These are phyloP conservation scores for Nyctibius grandis DNA, from an alignment of 2,797 vertebrate species.

Conservation along the genomic window DNA sequence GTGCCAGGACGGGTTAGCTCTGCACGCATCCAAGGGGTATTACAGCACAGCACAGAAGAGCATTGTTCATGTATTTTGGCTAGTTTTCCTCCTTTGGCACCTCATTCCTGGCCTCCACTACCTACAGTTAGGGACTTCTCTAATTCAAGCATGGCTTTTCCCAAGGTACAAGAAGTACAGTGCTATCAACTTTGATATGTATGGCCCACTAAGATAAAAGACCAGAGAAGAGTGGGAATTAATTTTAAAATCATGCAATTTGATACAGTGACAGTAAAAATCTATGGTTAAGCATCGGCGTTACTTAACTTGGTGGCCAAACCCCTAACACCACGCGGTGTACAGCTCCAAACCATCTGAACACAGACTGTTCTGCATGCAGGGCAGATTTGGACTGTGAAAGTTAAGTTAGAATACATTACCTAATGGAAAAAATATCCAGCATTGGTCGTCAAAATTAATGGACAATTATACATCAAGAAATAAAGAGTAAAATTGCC, in stretches of 20 bases:
- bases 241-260: neutral
- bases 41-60: neutral
- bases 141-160: neutral
- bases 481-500: neutral
- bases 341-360: neutral
- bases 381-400: neutral
- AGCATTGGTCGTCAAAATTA: neutral
- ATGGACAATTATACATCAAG: neutral
- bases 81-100: neutral
- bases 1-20: rapidly evolving
- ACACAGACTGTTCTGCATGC: neutral
- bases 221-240: neutral
- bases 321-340: neutral
- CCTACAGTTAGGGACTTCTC: neutral
- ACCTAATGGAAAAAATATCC: neutral
- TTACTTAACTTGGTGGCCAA: neutral
- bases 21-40: rapidly evolving
- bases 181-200: neutral
- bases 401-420: neutral
- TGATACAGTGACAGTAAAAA: neutral
- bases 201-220: neutral
- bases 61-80: neutral
- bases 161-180: neutral
- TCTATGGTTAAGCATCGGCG: neutral
- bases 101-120: neutral